A percentile compares a stretch with the other conserved stretches of the same genome.
phyloP scores from a whole-genome alignment of 2,888 invertebrate genomes.

The Heliconius erato region DNA sequence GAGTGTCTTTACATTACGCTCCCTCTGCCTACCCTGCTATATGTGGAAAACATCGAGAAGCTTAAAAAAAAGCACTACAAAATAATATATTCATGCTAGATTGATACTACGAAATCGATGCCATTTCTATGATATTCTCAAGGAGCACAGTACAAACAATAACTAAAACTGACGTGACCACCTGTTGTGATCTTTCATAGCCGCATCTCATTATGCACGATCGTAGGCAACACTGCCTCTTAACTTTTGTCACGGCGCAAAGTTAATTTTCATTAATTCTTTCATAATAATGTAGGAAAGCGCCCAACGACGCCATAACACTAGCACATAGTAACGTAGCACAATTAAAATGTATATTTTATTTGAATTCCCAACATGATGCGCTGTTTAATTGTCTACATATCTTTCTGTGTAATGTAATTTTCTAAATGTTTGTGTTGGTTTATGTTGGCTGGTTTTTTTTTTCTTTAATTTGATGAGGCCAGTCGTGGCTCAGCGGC shows the following conservation, averaged over 20 bases:
- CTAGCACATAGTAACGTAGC: constrained; percentile 66
- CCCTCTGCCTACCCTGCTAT: too few relatives aligned
- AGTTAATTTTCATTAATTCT: constrained; percentile 56
- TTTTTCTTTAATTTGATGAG: too few relatives aligned
- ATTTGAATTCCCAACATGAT: constrained; percentile 51
- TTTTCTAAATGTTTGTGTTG: constrained; percentile 16
- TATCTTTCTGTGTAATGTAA: constrained; percentile 10
- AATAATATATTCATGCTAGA: background rate
- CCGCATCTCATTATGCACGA: constrained; percentile 49
- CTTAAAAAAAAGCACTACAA: too few relatives aligned
- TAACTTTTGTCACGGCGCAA: constrained; percentile 39
- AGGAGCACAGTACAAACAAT: constrained; percentile 30
- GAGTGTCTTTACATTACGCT: too few relatives aligned
- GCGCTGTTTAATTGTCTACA: constrained; percentile 13
- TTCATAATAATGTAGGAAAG: constrained; percentile 48
- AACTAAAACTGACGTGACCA: constrained; percentile 50
- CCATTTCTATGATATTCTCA: constrained; percentile 8
- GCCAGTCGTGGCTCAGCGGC: too few relatives aligned
- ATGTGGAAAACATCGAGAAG: too few relatives aligned
- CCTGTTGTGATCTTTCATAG: constrained; percentile 53
- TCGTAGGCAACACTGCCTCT: constrained; percentile 19
- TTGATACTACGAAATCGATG: background rate
- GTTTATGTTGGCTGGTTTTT: background rate
- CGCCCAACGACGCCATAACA: constrained; percentile 57
- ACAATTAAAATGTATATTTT: constrained; percentile 66